Evolutionary conservation across 2,888 invertebrate species (phyloP).

Genomic region (Trichogramma evanescens): DNA sequence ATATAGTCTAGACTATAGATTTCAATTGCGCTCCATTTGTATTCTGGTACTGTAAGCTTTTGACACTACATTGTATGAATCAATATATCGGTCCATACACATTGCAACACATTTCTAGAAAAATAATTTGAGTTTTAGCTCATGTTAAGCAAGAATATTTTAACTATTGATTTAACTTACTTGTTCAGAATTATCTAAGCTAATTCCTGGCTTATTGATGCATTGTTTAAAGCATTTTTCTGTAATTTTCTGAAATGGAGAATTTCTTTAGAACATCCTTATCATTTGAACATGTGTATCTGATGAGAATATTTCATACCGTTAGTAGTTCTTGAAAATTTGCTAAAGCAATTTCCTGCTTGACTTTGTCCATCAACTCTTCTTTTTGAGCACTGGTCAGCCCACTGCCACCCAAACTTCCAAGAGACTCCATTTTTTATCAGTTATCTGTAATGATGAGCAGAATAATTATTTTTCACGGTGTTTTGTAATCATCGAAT

Average conservation of each 20-base stretch:
- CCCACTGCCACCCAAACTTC: conserved; percentile 43
- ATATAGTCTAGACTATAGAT: conserved; percentile 44
- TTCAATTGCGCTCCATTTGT: conserved; percentile 67
- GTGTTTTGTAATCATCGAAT: no score
- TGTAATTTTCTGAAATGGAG: conserved; percentile 74
- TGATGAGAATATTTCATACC: conserved; percentile 48
- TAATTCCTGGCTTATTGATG: conserved; percentile 81
- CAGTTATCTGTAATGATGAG: background rate
- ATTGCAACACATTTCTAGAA: conserved; percentile 91
- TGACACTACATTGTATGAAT: conserved; percentile 89
- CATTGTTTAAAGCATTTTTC: conserved; percentile 97
- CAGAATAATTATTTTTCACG: background rate
- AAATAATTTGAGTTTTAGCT: conserved; percentile 1
- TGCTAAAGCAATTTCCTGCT: conserved; percentile 89
- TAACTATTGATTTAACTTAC: conserved; percentile 45
- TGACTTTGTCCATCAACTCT: conserved; percentile 88
- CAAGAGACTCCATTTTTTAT: conserved; percentile 54
- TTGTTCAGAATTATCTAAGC: conserved; percentile 80
- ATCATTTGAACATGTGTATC: conserved; percentile 7
- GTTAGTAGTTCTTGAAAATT: conserved; percentile 88
- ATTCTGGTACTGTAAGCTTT: conserved; percentile 80
- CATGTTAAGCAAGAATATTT: background rate
- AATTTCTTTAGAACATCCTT: background rate
- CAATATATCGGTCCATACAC: conserved; percentile 99
- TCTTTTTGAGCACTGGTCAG: conserved; percentile 68